Conservation (phyloP, 2,797 vertebrate species). For the Miichthys miiuy region DNA sequence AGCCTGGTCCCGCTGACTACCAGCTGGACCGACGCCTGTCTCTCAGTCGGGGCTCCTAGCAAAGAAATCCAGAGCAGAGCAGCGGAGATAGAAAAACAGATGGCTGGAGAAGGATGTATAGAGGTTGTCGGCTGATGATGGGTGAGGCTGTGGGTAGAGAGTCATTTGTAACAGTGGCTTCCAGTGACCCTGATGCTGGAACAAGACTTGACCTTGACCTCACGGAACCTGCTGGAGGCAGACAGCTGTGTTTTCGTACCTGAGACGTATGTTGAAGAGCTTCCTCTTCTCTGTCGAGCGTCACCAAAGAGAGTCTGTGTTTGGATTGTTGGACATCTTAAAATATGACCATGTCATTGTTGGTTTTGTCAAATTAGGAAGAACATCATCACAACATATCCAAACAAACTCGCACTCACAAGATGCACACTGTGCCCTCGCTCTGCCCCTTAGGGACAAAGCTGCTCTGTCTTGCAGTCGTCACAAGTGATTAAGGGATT, state of each 20-base stretch:
- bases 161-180: conserved; percentile 57
- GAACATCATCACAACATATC: background rate
- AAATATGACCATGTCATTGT: background rate
- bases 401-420: conserved; percentile 3
- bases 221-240: conserved; percentile 41
- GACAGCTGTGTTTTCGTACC: conserved; percentile 26
- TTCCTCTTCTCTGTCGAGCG: conserved; percentile 41
- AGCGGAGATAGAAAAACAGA: conserved; percentile 71
- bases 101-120: conserved; percentile 51
- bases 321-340: conserved; percentile 1
- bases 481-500: conserved; percentile 69
- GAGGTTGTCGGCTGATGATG: conserved; percentile 18
- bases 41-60: conserved; percentile 49
- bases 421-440: conserved; percentile 1
- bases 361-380: background rate
- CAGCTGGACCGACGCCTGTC: conserved; percentile 78
- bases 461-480: conserved; percentile 35
- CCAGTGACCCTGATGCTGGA: conserved; percentile 56
- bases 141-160: conserved; percentile 34
- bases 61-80: conserved; percentile 50
- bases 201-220: conserved; percentile 59
- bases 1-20: conserved; percentile 66
- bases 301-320: conserved; percentile 21
- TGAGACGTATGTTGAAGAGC: conserved; percentile 20
- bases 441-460: conserved; percentile 33